These are phyloP conservation scores for Drosophila mayaguana DNA, from an alignment of 2,888 invertebrate genomes.

Conservation along the genomic window DNA sequence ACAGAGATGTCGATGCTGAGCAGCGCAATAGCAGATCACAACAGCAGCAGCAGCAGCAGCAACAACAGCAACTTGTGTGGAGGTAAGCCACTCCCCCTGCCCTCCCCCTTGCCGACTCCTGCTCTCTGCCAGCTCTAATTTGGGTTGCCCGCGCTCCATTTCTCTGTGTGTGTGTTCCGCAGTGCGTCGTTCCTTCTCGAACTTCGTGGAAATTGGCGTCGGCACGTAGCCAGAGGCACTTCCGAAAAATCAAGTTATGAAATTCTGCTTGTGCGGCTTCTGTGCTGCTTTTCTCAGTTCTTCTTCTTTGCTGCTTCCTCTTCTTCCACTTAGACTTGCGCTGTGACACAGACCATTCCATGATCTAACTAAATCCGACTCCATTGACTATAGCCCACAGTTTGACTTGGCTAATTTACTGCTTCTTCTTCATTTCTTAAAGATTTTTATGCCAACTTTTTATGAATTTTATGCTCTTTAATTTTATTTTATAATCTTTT, in stretches of 20 bases:
- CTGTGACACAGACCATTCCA: background rate
- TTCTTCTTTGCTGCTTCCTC: background rate
- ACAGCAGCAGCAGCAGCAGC: constrained; percentile 13
- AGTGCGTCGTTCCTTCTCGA: background rate
- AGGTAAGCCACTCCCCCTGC: constrained; percentile 56
- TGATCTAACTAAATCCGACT: constrained; percentile 3
- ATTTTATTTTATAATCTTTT: background rate
- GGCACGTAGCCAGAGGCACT: constrained; percentile 58
- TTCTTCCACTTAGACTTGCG: constrained; percentile 3
- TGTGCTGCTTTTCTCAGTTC: constrained; percentile 35
- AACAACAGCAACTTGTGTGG: constrained; percentile 54
- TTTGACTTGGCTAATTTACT: background rate
- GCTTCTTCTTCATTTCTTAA: background rate
- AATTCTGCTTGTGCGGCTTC: constrained; percentile 36
- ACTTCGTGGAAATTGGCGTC: constrained; percentile 44
- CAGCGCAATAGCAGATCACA: constrained; percentile 58
- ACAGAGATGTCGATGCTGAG: constrained; percentile 86
- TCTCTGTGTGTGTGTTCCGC: background rate
- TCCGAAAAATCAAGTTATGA: constrained; percentile 68
- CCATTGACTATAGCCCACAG: background rate
- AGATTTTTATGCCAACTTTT: background rate
- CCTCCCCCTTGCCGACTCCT: background rate
- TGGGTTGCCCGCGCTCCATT: constrained; percentile 6
- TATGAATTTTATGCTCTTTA: background rate
- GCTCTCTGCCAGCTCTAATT: constrained; percentile 3